Conservation (phyloP, 2,797 vertebrate genomes). For the Silurus lanzhouensis region DNA sequence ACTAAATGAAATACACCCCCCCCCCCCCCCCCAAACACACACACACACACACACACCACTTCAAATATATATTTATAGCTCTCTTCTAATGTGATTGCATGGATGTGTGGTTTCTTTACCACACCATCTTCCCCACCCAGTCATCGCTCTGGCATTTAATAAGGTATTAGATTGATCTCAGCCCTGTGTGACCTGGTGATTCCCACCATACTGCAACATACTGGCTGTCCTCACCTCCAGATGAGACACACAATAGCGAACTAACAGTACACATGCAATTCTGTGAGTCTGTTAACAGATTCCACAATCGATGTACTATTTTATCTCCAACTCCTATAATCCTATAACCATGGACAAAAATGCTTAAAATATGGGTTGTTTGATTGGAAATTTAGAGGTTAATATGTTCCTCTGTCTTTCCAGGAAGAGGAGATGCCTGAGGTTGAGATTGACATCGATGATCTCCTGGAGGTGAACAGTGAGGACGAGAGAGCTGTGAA, state of each 20-base stretch:
- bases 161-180: slow-evolving; percentile 31
- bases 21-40: not conserved
- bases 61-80: slow-evolving; percentile 50
- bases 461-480: slow-evolving; percentile 90
- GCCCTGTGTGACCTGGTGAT: slow-evolving; percentile 12
- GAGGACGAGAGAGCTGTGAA: slow-evolving; percentile 92
- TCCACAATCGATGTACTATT: not conserved
- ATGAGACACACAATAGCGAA: not conserved
- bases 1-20: slow-evolving; percentile 42
- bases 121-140: not conserved
- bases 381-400: not conserved
- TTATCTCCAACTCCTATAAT: too few relatives aligned
- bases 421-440: slow-evolving; percentile 98
- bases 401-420: not conserved
- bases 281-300: not conserved
- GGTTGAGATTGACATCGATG: slow-evolving; percentile 97
- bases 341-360: not conserved
- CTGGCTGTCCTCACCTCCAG: not conserved
- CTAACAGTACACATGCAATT: slow-evolving; percentile 2
- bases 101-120: not conserved
- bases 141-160: slow-evolving; percentile 40
- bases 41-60: not conserved
- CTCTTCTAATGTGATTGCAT: slow-evolving; percentile 35
- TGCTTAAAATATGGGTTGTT: not conserved
- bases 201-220: slow-evolving; percentile 22